Base-by-base conservation (phyloP, 2,797 vertebrate genomes). In the Muscicapa striata region DNA sequence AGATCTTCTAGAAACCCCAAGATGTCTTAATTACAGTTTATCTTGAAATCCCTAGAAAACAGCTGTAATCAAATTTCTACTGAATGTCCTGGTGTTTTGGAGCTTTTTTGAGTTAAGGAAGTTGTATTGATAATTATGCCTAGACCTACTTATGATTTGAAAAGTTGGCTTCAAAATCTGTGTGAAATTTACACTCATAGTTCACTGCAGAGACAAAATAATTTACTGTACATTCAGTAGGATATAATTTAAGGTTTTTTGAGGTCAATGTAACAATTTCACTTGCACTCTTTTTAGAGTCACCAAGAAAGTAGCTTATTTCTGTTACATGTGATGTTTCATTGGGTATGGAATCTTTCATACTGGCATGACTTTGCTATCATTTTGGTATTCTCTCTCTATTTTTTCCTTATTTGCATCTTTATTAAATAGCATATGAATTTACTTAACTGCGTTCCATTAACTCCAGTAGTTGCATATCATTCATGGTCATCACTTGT, bases 1-100 rank as follows among this genome's bases (percentile, higher is more conserved):
- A 32, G 80, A 94, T 97, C 92, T 54, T n/a, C n/a, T n/a, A 76
- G 54, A 94, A 96, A 84, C 68, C 40, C 87, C 82, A 23, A 52
- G 84, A 38, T 94, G 82, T 95, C 40, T 76, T 92, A 95, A 92
- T 95, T 97, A 92, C 77, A 74, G 3, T 77, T 93, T 86, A 54
- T 90, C 59, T 90, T 94, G 24, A 40, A 87, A 94, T 94, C 27
- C n/a, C 46, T 87, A 29, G 38, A 81, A 92, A 94, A 61, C 24
- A 84, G 63, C 66, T 79, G 81, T 79, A 89, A 94, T 57, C 38
- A 87, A 79, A 86, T 43, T 83, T 87, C 20, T 76, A 0, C 54
- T 91, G 52, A 77, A 91, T 58, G 52, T 84, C 81, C 27, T 79
- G 55, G 24, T 80, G 46, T 52, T 90, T 67, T 5, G 14, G n/a